Base-by-base conservation (phyloP, 2,888 invertebrate species). In the Tinea pellionella region DNA sequence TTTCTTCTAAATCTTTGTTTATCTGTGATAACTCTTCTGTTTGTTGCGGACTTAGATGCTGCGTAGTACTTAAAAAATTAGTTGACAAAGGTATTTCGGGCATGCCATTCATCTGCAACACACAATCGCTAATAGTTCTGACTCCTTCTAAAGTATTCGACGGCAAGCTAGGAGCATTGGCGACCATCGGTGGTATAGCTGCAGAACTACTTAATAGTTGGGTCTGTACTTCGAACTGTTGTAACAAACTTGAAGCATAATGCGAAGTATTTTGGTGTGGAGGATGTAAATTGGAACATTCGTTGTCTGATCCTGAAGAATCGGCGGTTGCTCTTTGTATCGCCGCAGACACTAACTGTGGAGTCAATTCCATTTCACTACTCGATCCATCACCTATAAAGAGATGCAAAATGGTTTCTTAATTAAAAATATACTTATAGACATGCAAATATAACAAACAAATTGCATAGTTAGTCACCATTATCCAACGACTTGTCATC, bases 161-260 rank as follows among this genome's bases (percentile, higher is more conserved):
- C n/a, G 73, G 64, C 51, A 77, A 69, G 41, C 73, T 71, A 9
- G 74, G 63, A 15, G 74, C 65, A n/a, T 75, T 63, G 11, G 74
- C 61, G 61, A 67, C 70, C n/a, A 81, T 78, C 37, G 80, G 68
- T 42, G 78, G 73, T 42, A 84, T 65, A n/a, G 82, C 74, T 18
- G 75, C 77, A 8, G 83, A 78, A 66, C 78, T 88, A 64, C 90
- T 91, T 30, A 93, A 74, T 71, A 92, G 85, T 74, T 93, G 93
- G 0, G 94, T 94, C 75, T 94, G 94, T 59, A 92, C 93, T 62
- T 92, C 94, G 69, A 95, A 95, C 70, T 95, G 93, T 71, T 94
- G 94, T 63, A 95, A 76, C 63, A 95, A 76, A 60, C 92, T 92
- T 13, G 93, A 93, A 62, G 93, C 91, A 72, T 93, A 92, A 69